Conservation (phyloP, 1,140 invertebrate species). For the Prorops nasuta region DNA sequence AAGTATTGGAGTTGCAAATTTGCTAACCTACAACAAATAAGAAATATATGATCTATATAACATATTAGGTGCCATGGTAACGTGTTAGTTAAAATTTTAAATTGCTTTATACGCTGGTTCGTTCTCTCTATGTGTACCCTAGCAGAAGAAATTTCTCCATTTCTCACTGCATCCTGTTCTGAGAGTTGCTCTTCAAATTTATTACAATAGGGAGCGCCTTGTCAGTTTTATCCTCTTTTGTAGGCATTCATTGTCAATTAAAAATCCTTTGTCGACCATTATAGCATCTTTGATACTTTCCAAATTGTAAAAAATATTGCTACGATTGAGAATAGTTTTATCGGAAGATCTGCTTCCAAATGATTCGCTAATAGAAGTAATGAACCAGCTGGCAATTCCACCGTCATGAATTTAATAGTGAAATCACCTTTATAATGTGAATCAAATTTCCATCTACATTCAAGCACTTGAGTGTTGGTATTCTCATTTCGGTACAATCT, state of each 20-base stretch:
- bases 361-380: conserved; percentile 28
- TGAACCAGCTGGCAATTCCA: conserved; percentile 21
- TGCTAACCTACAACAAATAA: conserved; percentile 18
- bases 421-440: conserved; percentile 32
- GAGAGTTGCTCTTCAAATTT: conserved; percentile 7
- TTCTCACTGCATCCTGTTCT: conserved; percentile 6
- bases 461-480: conserved; percentile 10
- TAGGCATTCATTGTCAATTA: conserved; percentile 11
- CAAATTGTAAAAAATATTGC: conserved; percentile 24
- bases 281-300: conserved; percentile 6
- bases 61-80: conserved; percentile 13
- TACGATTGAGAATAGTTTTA: conserved; percentile 29
- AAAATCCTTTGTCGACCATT: conserved; percentile 3
- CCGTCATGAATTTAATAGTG: conserved; percentile 31
- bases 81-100: conserved; percentile 13
- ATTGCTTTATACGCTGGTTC: conserved; percentile 15
- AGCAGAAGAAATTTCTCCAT: conserved; percentile 14
- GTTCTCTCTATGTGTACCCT: conserved; percentile 18
- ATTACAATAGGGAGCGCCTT: neutral
- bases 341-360: conserved; percentile 31
- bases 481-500: conserved; percentile 25
- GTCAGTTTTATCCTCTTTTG: neutral
- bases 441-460: conserved; percentile 17
- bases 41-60: conserved; percentile 19
- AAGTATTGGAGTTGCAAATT: conserved; percentile 21